phyloP scores from a whole-genome alignment of 2,797 vertebrate genomes.

The Muscicapa striata region DNA sequence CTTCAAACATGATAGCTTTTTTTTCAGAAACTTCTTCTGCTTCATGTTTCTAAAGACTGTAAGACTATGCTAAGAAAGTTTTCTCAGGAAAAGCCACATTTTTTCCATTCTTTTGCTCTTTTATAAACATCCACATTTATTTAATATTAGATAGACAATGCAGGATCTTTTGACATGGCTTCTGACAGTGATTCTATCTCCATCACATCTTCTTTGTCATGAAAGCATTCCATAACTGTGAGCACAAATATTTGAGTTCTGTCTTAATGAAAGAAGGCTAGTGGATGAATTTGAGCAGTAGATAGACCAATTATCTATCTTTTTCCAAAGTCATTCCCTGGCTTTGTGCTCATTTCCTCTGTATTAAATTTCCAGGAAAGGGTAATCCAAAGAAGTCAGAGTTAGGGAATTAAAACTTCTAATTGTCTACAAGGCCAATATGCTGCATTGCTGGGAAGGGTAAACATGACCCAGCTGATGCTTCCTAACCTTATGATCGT shows the following conservation, averaged over 20 bases:
- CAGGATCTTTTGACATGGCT: neutral
- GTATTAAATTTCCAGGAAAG: neutral
- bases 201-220: neutral
- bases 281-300: neutral
- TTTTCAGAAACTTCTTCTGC: neutral
- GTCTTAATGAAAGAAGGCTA: neutral
- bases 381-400: neutral
- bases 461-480: neutral
- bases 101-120: neutral
- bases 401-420: neutral
- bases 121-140: fast-evolving
- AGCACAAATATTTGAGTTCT: neutral
- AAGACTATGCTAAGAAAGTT: neutral
- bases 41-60: neutral
- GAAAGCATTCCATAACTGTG: neutral
- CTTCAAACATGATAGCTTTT: neutral
- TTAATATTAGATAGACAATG: neutral
- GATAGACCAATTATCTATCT: neutral
- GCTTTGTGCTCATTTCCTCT: neutral
- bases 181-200: neutral
- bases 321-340: neutral
- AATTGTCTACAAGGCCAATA: neutral
- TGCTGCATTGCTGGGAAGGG: neutral
- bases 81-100: neutral
- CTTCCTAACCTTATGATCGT: neutral